Percentiles rank a stretch among this genome's conserved stretches.
Conservation (phyloP, 2,113 vertebrate genomes). For the Puma concolor region DNA sequence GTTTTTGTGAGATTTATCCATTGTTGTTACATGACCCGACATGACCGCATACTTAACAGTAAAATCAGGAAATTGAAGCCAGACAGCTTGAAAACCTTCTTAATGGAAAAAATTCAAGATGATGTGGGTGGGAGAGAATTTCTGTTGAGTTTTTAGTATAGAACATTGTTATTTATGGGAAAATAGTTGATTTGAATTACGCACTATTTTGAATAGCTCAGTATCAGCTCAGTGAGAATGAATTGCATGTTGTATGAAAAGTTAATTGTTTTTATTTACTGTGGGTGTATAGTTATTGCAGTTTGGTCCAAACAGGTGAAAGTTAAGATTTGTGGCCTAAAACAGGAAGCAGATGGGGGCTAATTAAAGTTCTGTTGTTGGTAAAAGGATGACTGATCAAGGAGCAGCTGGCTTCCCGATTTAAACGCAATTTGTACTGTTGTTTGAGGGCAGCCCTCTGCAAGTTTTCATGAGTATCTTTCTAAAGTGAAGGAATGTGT, state of each 20-base stretch:
- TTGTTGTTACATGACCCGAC: slow-evolving; percentile 12
- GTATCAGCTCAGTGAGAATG: not conserved
- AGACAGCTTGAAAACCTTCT: slow-evolving; percentile 21
- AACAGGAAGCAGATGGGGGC: slow-evolving; percentile 90
- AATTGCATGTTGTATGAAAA: not conserved
- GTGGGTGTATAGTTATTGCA: not conserved
- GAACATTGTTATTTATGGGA: slow-evolving; percentile 32
- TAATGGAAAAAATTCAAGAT: slow-evolving; percentile 34
- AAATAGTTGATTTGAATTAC: slow-evolving; percentile 53
- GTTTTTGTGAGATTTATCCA: slow-evolving; percentile 45
- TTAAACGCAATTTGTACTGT: slow-evolving; percentile 79
- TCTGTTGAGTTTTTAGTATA: slow-evolving; percentile 62
- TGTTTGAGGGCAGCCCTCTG: slow-evolving; percentile 56
- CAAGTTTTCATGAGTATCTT: slow-evolving; percentile 59
- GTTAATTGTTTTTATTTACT: slow-evolving; percentile 68
- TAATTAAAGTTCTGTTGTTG: slow-evolving; percentile 88
- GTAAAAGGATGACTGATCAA: slow-evolving; percentile 84
- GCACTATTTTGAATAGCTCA: slow-evolving; percentile 30
- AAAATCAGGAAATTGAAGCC: slow-evolving; percentile 65
- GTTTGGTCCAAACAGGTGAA: slow-evolving; percentile 85
- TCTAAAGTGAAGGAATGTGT: slow-evolving; percentile 66
- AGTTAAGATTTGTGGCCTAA: slow-evolving; percentile 83
- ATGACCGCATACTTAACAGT: not conserved
- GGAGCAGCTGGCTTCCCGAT: slow-evolving; percentile 86
- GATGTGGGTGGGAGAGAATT: slow-evolving; percentile 55